Percentiles rank a stretch among this genome's conserved stretches.
phyloP scores from a whole-genome alignment of 2,888 invertebrate genomes.

The Microctonus hyperodae region DNA sequence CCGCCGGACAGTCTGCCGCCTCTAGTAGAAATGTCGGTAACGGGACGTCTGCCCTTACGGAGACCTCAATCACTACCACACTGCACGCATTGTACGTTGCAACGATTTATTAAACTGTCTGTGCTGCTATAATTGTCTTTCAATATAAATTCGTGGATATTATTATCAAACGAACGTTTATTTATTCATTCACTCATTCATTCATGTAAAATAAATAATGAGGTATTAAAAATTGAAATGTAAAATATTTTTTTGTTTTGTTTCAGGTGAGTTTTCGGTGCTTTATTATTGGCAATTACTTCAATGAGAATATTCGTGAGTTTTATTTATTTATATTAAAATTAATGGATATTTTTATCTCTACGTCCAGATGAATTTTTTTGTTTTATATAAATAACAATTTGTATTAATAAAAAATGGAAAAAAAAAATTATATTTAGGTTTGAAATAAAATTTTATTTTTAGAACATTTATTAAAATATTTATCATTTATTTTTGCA shows the following conservation, averaged over 20 bases:
- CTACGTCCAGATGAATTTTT: too few relatives aligned
- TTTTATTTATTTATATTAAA: neutral
- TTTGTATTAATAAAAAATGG: too few relatives aligned
- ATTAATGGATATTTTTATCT: too few relatives aligned
- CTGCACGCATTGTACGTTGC: neutral
- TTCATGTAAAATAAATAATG: too few relatives aligned
- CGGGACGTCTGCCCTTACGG: constrained; percentile 29
- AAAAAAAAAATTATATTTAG: too few relatives aligned
- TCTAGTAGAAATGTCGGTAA: constrained; percentile 29
- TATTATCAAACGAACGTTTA: too few relatives aligned
- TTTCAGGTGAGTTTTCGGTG: constrained; percentile 28
- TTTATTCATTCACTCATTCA: too few relatives aligned
- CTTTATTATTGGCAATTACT: neutral
- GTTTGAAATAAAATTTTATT: too few relatives aligned
- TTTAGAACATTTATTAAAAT: too few relatives aligned
- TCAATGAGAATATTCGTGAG: neutral
- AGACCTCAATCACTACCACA: constrained; percentile 40
- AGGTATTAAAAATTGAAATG: too few relatives aligned
- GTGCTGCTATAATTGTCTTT: neutral
- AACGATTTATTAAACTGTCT: neutral
- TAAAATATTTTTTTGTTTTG: constrained; percentile 1
- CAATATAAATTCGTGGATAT: neutral
- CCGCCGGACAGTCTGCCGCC: constrained; percentile 62
- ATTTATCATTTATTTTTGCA: too few relatives aligned
- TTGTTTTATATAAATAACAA: too few relatives aligned